These are phyloP conservation scores for Cardiocondyla obscurior DNA, from an alignment of 1,140 invertebrate genomes.

Conservation along the genomic window DNA sequence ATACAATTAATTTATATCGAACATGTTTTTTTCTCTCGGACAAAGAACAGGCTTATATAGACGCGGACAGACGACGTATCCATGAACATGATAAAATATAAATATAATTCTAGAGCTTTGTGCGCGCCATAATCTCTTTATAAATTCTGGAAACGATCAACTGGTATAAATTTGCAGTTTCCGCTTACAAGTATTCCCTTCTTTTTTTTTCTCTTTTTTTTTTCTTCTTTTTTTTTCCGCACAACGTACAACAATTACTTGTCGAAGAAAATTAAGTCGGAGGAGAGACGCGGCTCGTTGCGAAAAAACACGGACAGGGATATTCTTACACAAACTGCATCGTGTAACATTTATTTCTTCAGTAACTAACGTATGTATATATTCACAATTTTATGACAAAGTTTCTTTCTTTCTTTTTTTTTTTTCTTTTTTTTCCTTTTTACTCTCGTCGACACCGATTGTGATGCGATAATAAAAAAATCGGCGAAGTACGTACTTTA, in stretches of 20 bases:
- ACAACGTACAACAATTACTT: conserved; percentile 10
- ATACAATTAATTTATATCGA: conserved; percentile 46
- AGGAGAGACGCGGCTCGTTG: conserved; percentile 31
- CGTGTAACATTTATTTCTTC: conserved; percentile 78
- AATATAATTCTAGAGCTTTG: conserved; percentile 29
- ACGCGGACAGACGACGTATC: conserved; percentile 36
- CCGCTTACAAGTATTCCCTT: background rate
- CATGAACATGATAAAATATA: conserved; percentile 50
- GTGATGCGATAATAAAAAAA: conserved; percentile 49
- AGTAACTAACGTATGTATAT: conserved; percentile 72
- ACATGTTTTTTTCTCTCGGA: conserved; percentile 42
- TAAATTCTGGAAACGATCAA: conserved; percentile 43
- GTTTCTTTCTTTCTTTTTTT: too few species aligned
- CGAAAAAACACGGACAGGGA: conserved; percentile 61
- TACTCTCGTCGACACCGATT: conserved; percentile 55
- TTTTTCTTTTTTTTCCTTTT: too few species aligned
- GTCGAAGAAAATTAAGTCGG: conserved; percentile 29
- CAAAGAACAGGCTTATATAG: conserved; percentile 46
- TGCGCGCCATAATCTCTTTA: conserved; percentile 27
- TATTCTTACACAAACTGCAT: conserved; percentile 74
- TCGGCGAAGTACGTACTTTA: conserved; percentile 38
- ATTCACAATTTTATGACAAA: conserved; percentile 69
- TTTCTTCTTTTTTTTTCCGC: too few species aligned
- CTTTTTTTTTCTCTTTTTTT: too few species aligned
- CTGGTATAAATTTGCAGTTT: conserved; percentile 44